Conservation (phyloP, 2,113 vertebrate species). For the Agelaius tricolor region DNA sequence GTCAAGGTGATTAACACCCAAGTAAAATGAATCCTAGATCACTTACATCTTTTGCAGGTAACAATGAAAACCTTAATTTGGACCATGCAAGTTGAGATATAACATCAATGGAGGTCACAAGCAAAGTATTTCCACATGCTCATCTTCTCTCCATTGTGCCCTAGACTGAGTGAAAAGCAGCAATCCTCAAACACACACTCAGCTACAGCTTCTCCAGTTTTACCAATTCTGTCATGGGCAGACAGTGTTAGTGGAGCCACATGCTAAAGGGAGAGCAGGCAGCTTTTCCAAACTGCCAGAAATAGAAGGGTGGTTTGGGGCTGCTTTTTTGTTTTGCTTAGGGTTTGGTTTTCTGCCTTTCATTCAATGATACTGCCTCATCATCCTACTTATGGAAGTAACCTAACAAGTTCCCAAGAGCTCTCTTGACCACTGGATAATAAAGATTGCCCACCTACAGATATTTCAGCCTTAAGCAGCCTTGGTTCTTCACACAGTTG, state of each 20-base stretch:
- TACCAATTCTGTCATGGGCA: neutral
- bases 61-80: neutral
- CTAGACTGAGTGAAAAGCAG: neutral
- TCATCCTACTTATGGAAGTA: slow-evolving; percentile 14
- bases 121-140: neutral
- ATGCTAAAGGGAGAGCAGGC: neutral
- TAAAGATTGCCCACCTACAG: slow-evolving; percentile 2
- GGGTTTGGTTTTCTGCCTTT: neutral
- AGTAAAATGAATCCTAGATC: neutral
- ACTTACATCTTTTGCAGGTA: neutral
- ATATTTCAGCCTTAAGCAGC: slow-evolving; percentile 13
- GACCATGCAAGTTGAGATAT: neutral
- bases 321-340: neutral
- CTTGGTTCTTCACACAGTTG: neutral
- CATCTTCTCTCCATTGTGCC: neutral
- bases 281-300: neutral
- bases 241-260: neutral
- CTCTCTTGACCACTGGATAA: neutral
- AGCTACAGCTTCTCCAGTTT: neutral
- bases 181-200: neutral
- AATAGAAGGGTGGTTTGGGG: neutral
- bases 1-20: neutral
- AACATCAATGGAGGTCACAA: neutral
- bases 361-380: neutral
- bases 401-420: slow-evolving; percentile 19